Base-by-base conservation (phyloP, 37 sponge, comb jelly and placozoan species). In the Dysidea cf. avara region DNA sequence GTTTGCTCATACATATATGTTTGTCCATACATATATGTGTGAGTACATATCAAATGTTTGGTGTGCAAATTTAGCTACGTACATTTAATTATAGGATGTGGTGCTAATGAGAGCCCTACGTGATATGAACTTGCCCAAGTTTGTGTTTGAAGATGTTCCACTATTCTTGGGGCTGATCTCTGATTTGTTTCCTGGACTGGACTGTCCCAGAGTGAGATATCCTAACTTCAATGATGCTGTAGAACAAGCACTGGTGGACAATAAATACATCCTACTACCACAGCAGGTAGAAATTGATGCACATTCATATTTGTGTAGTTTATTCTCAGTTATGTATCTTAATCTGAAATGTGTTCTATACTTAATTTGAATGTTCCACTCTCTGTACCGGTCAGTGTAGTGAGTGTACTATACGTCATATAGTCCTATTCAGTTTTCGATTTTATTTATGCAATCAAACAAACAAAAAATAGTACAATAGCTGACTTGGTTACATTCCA, bases 91-190 rank as follows among this genome's bases (percentile, higher is more conserved):
- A 17, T 53, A 95, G 84, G 99, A 98, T 68, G 84, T 95, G 64
- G 99, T 98, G 38, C 77, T 98, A 47, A 98, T 98, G 99, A 80
- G 99, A 59, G 99, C 99, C 30, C 90, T 98, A 11, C 92, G 99
- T 43, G 99, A 98, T 74, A 98, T 98, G 99, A 98, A 98, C 74
- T 69, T 98, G n/a, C 99, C 99, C 43, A 98, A 98, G 85, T 98
- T 98, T 86, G 90, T 98, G 31, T 98, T 94, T 78, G 99, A 98
- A 72, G 99, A 98, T 75, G 95, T 94, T 34, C 99, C 99, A 18
- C 91, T 98, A 7, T 98, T 98, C 71, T 85, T 94, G 43, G 99
- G 99, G 18, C 86, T 98, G 25, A 98, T 98, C 61, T 86, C 84
- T 16, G 99, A 98, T 78, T 88, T 98, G 68, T 98, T 98, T 60